A percentile compares a stretch with the other conserved stretches of the same genome.
Conservation (phyloP, 2,797 vertebrate species). For the Dendrocincla tyrannina region DNA sequence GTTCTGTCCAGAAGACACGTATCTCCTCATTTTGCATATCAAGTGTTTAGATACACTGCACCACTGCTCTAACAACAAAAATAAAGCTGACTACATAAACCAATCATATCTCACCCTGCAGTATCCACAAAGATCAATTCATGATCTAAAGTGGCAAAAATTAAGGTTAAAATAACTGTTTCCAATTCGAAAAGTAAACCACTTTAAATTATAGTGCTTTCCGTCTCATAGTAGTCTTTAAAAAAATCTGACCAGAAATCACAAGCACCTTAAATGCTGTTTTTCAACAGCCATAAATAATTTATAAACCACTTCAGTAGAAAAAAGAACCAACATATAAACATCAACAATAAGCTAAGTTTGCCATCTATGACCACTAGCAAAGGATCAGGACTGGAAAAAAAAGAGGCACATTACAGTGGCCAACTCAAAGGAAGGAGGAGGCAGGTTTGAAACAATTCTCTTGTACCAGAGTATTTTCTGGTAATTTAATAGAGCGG, state of each 20-base stretch:
- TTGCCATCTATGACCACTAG: background rate
- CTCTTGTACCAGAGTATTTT: background rate
- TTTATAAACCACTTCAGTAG: conserved; percentile 7
- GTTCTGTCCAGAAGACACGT: background rate
- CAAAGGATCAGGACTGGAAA: background rate
- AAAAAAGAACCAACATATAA: background rate
- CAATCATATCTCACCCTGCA: background rate
- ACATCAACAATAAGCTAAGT: background rate
- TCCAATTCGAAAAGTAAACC: background rate
- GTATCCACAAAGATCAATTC: background rate
- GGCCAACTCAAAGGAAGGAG: background rate
- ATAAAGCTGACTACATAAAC: background rate
- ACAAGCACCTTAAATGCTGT: background rate
- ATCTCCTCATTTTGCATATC: background rate
- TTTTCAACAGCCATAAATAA: conserved; percentile 22
- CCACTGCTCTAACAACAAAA: background rate
- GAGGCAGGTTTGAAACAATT: background rate
- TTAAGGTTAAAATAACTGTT: background rate
- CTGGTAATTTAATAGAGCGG: background rate
- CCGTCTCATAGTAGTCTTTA: background rate
- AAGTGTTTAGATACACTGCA: background rate
- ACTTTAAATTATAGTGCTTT: background rate
- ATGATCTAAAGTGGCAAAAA: background rate
- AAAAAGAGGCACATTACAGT: background rate
- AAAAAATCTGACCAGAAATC: background rate